phyloP scores from a whole-genome alignment of 2,797 vertebrate genomes.

The Oreochromis grahami region DNA sequence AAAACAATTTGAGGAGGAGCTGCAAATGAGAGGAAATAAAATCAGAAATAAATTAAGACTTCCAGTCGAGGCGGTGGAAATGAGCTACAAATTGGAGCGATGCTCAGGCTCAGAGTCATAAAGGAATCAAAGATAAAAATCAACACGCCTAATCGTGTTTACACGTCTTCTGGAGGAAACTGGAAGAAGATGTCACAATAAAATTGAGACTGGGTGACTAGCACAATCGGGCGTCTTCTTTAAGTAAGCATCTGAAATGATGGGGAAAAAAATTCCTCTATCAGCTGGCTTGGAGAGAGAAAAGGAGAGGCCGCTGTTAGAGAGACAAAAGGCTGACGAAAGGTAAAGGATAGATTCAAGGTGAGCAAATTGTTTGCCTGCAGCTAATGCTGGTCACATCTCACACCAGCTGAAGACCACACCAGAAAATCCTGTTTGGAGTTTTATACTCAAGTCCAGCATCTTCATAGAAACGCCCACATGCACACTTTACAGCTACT shows the following conservation, averaged over 20 bases:
- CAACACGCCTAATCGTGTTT: conserved; percentile 18
- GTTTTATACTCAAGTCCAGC: background rate
- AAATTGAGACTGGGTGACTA: background rate
- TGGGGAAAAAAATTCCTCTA: background rate
- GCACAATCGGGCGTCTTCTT: background rate
- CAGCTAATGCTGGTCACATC: background rate
- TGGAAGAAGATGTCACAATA: background rate
- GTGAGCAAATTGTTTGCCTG: background rate
- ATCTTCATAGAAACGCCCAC: background rate
- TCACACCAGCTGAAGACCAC: background rate
- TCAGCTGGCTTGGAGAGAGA: background rate
- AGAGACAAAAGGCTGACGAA: background rate
- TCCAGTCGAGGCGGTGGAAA: conserved; percentile 10
- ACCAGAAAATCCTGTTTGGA: background rate
- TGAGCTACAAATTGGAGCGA: conserved; percentile 31
- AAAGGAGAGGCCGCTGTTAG: background rate
- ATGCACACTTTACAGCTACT: background rate
- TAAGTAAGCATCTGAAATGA: background rate
- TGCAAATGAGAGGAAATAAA: conserved; percentile 33
- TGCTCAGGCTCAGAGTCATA: background rate
- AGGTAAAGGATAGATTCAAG: background rate
- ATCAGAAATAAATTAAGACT: conserved; percentile 34
- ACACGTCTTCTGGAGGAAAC: background rate
- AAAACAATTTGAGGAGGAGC: conserved; percentile 20
- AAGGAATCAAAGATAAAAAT: conserved; percentile 20